Evolutionary conservation across 2,797 vertebrate genomes (phyloP).

Genomic region (Acanthornis magna): DNA sequence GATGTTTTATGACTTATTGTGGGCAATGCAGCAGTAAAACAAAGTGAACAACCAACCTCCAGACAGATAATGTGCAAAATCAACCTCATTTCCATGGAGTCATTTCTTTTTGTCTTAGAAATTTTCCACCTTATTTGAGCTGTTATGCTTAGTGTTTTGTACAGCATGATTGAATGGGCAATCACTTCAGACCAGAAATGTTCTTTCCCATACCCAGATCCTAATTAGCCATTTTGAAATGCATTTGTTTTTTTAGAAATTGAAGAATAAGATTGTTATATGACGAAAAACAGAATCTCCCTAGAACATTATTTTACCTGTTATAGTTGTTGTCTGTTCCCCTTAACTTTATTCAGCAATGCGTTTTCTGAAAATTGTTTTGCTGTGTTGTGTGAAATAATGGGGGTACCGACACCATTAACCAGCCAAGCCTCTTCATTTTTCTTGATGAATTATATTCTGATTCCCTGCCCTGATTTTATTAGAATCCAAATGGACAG

Average conservation of each 20-base stretch:
- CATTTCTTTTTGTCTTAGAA: slow-evolving; percentile 14
- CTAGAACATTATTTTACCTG: background rate
- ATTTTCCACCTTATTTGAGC: slow-evolving; percentile 38
- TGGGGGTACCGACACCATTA: background rate
- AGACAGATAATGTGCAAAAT: slow-evolving; percentile 1
- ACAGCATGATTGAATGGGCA: slow-evolving; percentile 5
- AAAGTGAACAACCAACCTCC: background rate
- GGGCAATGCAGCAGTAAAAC: background rate
- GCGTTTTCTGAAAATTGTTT: background rate
- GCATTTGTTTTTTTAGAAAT: background rate
- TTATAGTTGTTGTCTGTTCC: background rate
- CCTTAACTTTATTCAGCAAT: background rate
- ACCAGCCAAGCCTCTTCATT: background rate
- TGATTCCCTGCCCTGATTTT: background rate
- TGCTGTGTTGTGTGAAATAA: background rate
- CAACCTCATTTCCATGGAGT: slow-evolving; percentile 30
- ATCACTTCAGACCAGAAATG: slow-evolving; percentile 6
- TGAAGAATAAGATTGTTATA: background rate
- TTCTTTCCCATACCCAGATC: background rate
- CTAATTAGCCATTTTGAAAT: background rate
- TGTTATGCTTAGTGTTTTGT: slow-evolving; percentile 14
- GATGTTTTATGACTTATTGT: background rate
- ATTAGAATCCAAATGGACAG: background rate
- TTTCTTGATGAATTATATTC: slow-evolving; percentile 16
- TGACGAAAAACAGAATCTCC: background rate